phyloP scores from a whole-genome alignment of 2,888 invertebrate genomes.

The Nasonia oneida region DNA sequence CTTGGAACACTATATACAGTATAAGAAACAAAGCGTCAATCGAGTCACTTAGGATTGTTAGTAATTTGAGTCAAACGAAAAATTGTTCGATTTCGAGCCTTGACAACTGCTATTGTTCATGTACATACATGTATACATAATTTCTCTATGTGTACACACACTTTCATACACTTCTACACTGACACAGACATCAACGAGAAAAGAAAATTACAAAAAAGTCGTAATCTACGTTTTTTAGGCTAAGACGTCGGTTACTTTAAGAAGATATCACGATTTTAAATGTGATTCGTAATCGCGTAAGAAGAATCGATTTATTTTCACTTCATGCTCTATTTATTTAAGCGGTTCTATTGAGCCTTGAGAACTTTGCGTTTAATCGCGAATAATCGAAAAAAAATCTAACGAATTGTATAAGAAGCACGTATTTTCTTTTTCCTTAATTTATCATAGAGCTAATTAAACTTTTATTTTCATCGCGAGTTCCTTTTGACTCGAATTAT shows the following conservation, averaged over 20 bases:
- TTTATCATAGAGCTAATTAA: slow-evolving; percentile 27
- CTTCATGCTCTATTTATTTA: slow-evolving; percentile 35
- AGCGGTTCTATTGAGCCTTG: slow-evolving; percentile 17
- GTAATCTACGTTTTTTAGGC: slow-evolving; percentile 51
- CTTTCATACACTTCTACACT: slow-evolving; percentile 44
- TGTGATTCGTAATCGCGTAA: slow-evolving; percentile 18
- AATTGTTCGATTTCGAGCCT: slow-evolving; percentile 53
- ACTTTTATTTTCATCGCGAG: slow-evolving; percentile 30
- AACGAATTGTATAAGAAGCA: slow-evolving; percentile 13
- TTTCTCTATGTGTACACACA: slow-evolving; percentile 57
- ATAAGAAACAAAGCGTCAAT: slow-evolving; percentile 25
- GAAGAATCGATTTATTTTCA: slow-evolving; percentile 22
- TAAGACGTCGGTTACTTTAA: slow-evolving; percentile 48
- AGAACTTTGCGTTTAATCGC: slow-evolving; percentile 30
- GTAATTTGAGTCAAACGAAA: slow-evolving; percentile 39
- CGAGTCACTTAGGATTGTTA: slow-evolving; percentile 29
- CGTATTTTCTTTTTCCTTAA: slow-evolving; percentile 26
- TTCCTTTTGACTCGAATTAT: slow-evolving; percentile 43
- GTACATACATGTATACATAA: slow-evolving; percentile 61
- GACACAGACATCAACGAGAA: slow-evolving; percentile 44
- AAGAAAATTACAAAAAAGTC: slow-evolving; percentile 32
- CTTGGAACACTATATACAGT: neutral
- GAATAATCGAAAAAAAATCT: slow-evolving; percentile 30
- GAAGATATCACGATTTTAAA: slow-evolving; percentile 31
- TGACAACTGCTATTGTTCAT: slow-evolving; percentile 56